phyloP scores from a whole-genome alignment of 2,797 vertebrate species.

The Champsocephalus esox region DNA sequence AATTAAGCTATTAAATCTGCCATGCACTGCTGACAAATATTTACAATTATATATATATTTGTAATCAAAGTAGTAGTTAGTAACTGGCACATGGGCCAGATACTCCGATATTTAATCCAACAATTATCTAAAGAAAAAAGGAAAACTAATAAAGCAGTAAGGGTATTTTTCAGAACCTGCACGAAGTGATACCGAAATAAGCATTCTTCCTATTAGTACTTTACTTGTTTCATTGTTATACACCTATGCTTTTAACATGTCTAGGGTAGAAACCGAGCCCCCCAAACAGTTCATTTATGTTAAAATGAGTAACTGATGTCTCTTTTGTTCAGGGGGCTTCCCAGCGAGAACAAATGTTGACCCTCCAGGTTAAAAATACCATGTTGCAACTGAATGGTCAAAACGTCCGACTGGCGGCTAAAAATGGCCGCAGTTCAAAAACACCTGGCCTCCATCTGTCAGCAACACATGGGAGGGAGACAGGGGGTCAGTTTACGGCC shows the following conservation, averaged over 20 bases:
- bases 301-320: conserved; percentile 30
- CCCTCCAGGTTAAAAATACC: conserved; percentile 76
- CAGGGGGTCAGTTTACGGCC: conserved; percentile 51
- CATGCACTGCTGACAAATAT: no score
- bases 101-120: no score
- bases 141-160: neutral
- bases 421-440: conserved; percentile 74
- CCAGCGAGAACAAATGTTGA: conserved; percentile 65
- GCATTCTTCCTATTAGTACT: neutral
- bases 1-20: no score
- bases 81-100: no score
- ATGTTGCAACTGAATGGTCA: conserved; percentile 75
- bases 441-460: conserved; percentile 77
- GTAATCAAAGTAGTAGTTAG: neutral
- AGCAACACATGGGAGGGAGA: conserved; percentile 52
- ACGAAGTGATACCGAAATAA: neutral
- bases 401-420: conserved; percentile 77
- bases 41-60: no score
- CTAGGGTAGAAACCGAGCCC: neutral
- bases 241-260: neutral
- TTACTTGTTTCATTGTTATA: neutral
- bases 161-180: neutral
- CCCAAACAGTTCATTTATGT: neutral
- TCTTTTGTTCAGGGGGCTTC: conserved; percentile 71
- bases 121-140: no score